Evolutionary conservation across 2,113 vertebrate genomes (phyloP).

Genomic region (Brienomyrus brachyistius): DNA sequence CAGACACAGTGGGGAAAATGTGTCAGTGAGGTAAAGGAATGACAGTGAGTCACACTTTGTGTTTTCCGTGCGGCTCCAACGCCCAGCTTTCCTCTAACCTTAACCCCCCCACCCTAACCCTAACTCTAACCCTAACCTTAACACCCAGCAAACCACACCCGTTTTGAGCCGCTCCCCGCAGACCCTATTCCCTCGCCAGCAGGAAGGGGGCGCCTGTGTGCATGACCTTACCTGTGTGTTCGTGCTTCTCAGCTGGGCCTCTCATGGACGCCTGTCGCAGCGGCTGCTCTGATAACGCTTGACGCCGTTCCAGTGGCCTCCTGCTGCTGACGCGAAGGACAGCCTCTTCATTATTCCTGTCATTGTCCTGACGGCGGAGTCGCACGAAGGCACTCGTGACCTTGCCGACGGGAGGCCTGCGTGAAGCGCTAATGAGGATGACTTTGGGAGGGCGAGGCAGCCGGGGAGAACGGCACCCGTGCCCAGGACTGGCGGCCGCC

Average conservation of each 20-base stretch:
- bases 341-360: constrained; percentile 43
- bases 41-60: neutral
- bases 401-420: constrained; percentile 34
- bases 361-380: constrained; percentile 24
- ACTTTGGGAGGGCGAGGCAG: constrained; percentile 26
- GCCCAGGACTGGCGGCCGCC: neutral
- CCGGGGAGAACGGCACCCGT: constrained; percentile 7
- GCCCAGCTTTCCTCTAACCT: neutral
- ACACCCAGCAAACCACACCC: neutral
- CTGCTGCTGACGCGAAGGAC: constrained; percentile 18
- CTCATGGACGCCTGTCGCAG: constrained; percentile 18
- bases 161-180: neutral
- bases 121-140: neutral
- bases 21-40: neutral
- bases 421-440: constrained; percentile 37
- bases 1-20: neutral
- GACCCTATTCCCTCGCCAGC: neutral
- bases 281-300: constrained; percentile 16
- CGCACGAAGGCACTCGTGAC: constrained; percentile 24
- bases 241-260: neutral
- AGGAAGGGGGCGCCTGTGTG: neutral
- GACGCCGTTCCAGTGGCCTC: constrained; percentile 12
- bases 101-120: neutral
- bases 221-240: neutral
- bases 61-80: neutral